These are phyloP conservation scores for Platyscapa corneri DNA, from an alignment of 1,140 invertebrate genomes.

Conservation along the genomic window DNA sequence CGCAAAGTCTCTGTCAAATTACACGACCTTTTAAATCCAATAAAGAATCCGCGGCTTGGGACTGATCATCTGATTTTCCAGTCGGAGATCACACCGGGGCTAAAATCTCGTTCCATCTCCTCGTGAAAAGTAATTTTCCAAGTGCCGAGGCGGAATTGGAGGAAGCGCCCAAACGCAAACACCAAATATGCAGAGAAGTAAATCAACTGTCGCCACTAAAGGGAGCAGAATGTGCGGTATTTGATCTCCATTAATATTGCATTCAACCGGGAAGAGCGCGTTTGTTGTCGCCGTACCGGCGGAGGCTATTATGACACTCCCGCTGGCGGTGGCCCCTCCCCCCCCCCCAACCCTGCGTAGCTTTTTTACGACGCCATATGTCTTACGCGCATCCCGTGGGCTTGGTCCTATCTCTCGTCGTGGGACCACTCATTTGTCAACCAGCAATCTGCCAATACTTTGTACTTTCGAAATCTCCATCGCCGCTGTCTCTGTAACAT, in stretches of 20 bases:
- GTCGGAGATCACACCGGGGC: too few relatives aligned
- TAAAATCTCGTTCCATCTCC: too few relatives aligned
- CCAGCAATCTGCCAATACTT: slow-evolving; percentile 62
- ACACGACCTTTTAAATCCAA: too few relatives aligned
- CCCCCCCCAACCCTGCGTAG: slow-evolving; percentile 55
- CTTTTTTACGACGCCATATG: slow-evolving; percentile 71
- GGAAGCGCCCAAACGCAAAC: too few relatives aligned
- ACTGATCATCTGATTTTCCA: too few relatives aligned
- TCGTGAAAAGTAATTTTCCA: too few relatives aligned
- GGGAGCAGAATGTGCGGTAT: slow-evolving; percentile 67
- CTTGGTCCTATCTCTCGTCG: slow-evolving; percentile 38
- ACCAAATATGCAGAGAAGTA: not conserved
- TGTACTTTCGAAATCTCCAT: slow-evolving; percentile 44
- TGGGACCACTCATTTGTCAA: slow-evolving; percentile 67
- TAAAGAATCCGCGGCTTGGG: too few relatives aligned
- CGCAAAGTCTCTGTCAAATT: too few relatives aligned
- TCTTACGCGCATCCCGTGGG: slow-evolving; percentile 59
- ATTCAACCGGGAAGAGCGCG: slow-evolving; percentile 53
- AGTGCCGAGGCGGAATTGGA: too few relatives aligned
- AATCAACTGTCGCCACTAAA: slow-evolving; percentile 32
- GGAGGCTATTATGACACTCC: slow-evolving; percentile 55
- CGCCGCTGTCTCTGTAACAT: not conserved
- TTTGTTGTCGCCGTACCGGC: slow-evolving; percentile 51
- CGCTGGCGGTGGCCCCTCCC: slow-evolving; percentile 59
- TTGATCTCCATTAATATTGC: slow-evolving; percentile 72